phyloP scores from a whole-genome alignment of 2,113 vertebrate genomes.

The Ciconia boyciana region DNA sequence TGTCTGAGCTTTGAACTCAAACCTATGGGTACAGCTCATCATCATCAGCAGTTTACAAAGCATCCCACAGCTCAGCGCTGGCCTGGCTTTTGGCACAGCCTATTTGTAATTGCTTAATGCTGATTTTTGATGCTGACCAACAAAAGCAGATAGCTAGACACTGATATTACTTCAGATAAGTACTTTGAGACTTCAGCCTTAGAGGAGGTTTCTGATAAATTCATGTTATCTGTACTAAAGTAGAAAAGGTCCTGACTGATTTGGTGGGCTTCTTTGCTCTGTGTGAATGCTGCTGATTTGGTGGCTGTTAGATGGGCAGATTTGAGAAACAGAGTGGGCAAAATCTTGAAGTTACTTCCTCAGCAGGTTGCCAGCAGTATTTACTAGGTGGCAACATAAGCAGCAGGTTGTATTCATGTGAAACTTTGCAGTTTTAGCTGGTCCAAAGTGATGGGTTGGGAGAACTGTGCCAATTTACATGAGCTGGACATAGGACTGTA shows the following conservation, averaged over 20 bases:
- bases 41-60: not conserved
- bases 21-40: not conserved
- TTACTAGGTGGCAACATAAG: not conserved
- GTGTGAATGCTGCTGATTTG: not conserved
- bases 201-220: not conserved
- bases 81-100: not conserved
- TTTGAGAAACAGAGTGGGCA: not conserved
- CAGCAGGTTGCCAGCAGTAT: not conserved
- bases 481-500: not conserved
- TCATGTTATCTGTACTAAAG: not conserved
- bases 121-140: not conserved
- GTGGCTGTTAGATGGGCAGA: not conserved
- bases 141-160: not conserved
- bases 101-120: not conserved
- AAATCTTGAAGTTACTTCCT: not conserved
- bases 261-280: not conserved
- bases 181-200: not conserved
- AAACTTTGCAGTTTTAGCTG: not conserved
- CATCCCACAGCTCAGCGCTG: not conserved
- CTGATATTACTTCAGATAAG: not conserved
- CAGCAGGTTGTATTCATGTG: not conserved
- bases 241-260: not conserved
- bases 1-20: not conserved
- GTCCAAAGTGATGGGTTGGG: not conserved
- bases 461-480: not conserved